Conservation (phyloP, 2,113 vertebrate genomes). For the Pogona vitticeps region DNA sequence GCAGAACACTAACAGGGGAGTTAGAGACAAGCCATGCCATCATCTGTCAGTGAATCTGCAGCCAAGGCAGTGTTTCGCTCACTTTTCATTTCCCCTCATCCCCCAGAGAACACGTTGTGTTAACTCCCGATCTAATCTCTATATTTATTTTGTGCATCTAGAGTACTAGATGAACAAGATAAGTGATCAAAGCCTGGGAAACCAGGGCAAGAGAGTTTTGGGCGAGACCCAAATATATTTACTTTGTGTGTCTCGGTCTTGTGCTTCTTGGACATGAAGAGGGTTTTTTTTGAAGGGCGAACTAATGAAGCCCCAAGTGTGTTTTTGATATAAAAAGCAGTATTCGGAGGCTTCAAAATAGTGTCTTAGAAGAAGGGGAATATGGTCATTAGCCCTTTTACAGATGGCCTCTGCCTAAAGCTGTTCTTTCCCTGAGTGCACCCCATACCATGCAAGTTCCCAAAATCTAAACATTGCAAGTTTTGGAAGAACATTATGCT, state of each 20-base stretch:
- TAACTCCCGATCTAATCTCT: constrained; percentile 25
- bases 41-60: constrained; percentile 19
- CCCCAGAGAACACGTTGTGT: not conserved
- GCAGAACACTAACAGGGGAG: constrained; percentile 19
- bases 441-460: not conserved
- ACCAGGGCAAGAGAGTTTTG: not conserved
- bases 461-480: not conserved
- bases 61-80: constrained; percentile 29
- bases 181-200: constrained; percentile 29
- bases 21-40: constrained; percentile 4
- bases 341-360: too few relatives aligned
- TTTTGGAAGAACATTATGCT: not conserved
- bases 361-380: not conserved
- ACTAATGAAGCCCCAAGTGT: not conserved
- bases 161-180: constrained; percentile 25
- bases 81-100: constrained; percentile 10
- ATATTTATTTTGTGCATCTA: constrained; percentile 24
- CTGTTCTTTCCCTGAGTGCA: not conserved
- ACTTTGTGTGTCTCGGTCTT: not conserved
- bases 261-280: not conserved
- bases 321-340: not conserved
- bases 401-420: not conserved
- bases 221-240: not conserved
- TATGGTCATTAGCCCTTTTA: not conserved
- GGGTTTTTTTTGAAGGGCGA: not conserved